phyloP scores from a whole-genome alignment of 2,113 vertebrate genomes.

The Platycercus adscitus region DNA sequence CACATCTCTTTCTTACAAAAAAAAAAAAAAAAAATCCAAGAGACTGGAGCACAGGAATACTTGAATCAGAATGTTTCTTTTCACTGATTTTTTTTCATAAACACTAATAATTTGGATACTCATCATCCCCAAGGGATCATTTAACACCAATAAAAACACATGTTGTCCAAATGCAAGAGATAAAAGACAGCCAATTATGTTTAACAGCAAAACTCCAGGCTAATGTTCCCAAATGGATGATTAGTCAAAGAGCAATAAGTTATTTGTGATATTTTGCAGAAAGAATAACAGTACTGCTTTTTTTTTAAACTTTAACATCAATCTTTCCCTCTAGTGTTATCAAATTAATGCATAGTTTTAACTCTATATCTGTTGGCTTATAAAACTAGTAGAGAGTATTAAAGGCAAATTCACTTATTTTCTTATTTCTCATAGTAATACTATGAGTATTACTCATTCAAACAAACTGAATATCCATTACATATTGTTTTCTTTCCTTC shows the following conservation, averaged over 20 bases:
- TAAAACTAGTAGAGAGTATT: not conserved
- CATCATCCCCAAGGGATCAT: not conserved
- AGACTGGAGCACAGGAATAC: not conserved
- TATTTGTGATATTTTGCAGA: not conserved
- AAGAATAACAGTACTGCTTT: not conserved
- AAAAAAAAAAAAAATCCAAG: not conserved
- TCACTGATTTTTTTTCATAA: not conserved
- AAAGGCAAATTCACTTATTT: not conserved
- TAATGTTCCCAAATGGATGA: constrained; percentile 7
- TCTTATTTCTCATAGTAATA: not conserved
- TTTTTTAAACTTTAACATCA: not conserved
- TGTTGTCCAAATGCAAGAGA: not conserved
- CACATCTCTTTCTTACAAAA: not conserved
- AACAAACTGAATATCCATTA: not conserved
- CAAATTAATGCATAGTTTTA: not conserved
- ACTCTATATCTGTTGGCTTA: not conserved
- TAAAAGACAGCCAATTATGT: not conserved
- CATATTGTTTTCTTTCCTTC: not conserved
- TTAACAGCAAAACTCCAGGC: constrained; percentile 7
- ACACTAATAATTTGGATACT: not conserved
- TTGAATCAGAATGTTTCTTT: not conserved
- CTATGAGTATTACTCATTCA: not conserved
- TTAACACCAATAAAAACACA: constrained; percentile 3
- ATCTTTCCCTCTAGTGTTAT: not conserved
- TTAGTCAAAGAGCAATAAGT: not conserved